Base-by-base conservation (phyloP, 2,113 vertebrate genomes). In the Melanostigma gelatinosum region DNA sequence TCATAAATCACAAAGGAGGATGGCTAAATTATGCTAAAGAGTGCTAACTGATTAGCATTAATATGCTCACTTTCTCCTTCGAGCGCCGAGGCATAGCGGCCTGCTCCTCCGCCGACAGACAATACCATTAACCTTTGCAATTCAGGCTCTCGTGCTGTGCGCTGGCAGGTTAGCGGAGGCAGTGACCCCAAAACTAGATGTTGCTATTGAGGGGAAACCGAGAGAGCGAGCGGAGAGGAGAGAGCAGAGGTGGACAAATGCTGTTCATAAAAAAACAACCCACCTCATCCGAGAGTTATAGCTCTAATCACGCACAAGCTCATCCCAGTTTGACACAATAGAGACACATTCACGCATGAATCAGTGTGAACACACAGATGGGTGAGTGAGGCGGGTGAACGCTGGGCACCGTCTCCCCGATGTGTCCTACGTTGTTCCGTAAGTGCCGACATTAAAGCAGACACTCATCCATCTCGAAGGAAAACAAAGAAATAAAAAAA, bases 61-160 rank as follows among this genome's bases (percentile, higher is more conserved):
- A 94, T 92, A 92, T 85, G 75, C 90, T 88, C 84, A 91, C 93
- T 93, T 95, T 94, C 93, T 93, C 93, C 92, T 75, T 65, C 84
- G 91, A 89, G 94, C 92, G 68, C 90, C 82, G 89, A 93, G 72
- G 89, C 93, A 86, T 94, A 82, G 92, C 94, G 93, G 94, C 90
- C 87, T 91, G 95, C 94, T 94, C 95, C 93, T 91, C 95, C 73
- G 85, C 89, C 96, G 94, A 97, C 94, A 95, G 97, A 97, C 97
- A 98, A 98, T 95, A 96, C 96, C 97, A 99, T 98, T 99, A 99
- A 99, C 97, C 98, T 99, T 97, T 97, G 97, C 96, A 96, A 97
- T 97, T 97, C 95, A 96, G 95, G 95, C 96, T 94, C 95, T 58
- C 24, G 1, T 89, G 95, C 85, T 27, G 94, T 92, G 94, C 92